Evolutionary conservation across 2,113 vertebrate species (phyloP).

Genomic region (Oplegnathus fasciatus): DNA sequence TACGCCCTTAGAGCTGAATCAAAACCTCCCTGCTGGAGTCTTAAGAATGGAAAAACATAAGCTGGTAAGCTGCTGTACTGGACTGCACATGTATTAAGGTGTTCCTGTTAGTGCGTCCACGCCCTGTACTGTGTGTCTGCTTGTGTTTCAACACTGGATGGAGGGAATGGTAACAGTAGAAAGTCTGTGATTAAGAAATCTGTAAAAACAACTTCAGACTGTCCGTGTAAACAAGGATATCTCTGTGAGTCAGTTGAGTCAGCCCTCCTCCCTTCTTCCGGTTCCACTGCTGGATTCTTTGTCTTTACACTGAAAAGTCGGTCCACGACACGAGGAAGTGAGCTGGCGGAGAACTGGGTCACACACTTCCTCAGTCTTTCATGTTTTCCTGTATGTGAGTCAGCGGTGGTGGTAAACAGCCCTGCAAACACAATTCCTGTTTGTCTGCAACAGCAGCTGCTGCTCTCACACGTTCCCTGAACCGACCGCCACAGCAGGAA

Average conservation of each 20-base stretch:
- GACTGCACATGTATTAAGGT: not conserved
- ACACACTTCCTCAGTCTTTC: conserved; percentile 28
- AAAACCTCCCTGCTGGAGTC: not conserved
- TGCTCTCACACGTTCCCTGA: conserved; percentile 15
- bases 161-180: not conserved
- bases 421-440: conserved; percentile 42
- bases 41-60: not conserved
- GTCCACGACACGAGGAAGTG: conserved; percentile 30
- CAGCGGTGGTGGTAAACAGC: conserved; percentile 28
- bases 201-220: not conserved
- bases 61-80: not conserved
- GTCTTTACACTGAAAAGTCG: not conserved
- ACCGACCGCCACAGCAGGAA: not conserved
- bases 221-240: not conserved
- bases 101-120: not conserved
- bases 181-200: not conserved
- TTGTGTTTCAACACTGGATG: not conserved
- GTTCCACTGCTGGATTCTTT: not conserved
- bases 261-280: not conserved
- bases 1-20: too few species aligned
- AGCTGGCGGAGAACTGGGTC: conserved; percentile 12
- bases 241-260: not conserved
- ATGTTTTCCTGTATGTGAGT: conserved; percentile 35
- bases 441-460: conserved; percentile 37
- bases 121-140: not conserved